These are phyloP conservation scores for Nemurella pictetii DNA, from an alignment of 2,888 invertebrate species.

Conservation along the genomic window DNA sequence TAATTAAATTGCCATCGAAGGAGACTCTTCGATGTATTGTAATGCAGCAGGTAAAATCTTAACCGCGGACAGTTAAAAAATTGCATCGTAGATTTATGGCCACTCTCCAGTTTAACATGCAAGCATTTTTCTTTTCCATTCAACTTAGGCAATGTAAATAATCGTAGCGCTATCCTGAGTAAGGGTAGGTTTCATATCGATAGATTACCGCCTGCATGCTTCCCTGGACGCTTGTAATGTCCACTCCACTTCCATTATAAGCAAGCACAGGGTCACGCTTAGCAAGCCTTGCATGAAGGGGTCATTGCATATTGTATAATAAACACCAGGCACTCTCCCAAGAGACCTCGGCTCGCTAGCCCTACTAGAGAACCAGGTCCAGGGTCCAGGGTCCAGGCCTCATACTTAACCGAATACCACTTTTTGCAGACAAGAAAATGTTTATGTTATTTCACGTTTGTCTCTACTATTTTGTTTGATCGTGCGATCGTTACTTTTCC, in stretches of 20 bases:
- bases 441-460: too few species aligned
- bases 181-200: neutral
- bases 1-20: neutral
- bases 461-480: too few species aligned
- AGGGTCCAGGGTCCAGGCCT: too few species aligned
- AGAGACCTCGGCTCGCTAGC: neutral
- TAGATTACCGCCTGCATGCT: neutral
- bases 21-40: neutral
- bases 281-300: neutral
- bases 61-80: neutral
- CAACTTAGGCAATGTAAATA: neutral
- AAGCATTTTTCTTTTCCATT: neutral
- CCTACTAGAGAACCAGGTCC: neutral
- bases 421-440: neutral
- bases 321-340: neutral
- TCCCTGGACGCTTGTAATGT: neutral
- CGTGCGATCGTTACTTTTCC: too few species aligned
- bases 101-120: neutral
- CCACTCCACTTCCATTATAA: neutral
- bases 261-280: neutral
- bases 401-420: neutral
- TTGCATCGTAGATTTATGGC: neutral
- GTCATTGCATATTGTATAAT: neutral
- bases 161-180: neutral
- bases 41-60: neutral